phyloP scores from a whole-genome alignment of 2,797 vertebrate genomes.

The Petrocephalus schoutedeni region DNA sequence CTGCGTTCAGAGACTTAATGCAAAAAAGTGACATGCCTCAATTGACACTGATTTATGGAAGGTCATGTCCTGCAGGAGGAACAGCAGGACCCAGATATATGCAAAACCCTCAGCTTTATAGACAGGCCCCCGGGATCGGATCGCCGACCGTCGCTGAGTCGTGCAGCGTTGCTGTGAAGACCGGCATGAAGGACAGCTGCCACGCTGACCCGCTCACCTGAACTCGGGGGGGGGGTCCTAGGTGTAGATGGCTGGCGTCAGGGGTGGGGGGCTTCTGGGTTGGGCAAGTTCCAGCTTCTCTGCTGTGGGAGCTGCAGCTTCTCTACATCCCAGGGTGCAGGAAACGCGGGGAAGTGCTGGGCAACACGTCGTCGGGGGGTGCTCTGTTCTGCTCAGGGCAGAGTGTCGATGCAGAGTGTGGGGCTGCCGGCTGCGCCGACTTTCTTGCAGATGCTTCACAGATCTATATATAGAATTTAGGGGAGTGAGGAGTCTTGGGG shows the following conservation, averaged over 20 bases:
- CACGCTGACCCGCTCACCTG: conserved; percentile 61
- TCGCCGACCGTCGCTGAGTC: background rate
- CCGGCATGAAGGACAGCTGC: conserved; percentile 29
- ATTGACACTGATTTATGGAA: background rate
- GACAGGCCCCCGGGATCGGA: background rate
- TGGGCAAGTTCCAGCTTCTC: conserved; percentile 63
- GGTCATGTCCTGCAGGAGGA: background rate
- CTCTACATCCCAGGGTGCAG: conserved; percentile 60
- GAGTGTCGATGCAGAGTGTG: conserved; percentile 76
- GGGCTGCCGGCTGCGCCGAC: conserved; percentile 79
- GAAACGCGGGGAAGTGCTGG: conserved; percentile 56
- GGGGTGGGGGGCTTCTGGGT: conserved; percentile 32
- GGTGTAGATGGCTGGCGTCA: conserved; percentile 46
- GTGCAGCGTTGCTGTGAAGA: conserved; percentile 17
- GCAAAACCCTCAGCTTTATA: background rate
- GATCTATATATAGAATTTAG: conserved; percentile 77
- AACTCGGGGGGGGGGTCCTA: conserved; percentile 49
- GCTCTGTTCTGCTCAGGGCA: conserved; percentile 67
- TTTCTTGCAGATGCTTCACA: conserved; percentile 78
- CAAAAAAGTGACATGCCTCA: background rate
- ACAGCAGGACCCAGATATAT: background rate
- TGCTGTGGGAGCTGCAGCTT: conserved; percentile 53
- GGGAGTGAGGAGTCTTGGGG: conserved; percentile 44
- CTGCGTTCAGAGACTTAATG: conserved; percentile 9
- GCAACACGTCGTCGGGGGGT: conserved; percentile 55